Evolutionary conservation across 2,113 vertebrate genomes (phyloP), one percentile per base, ranked within the genome.

Genomic region (Clarias macrocephalus): DNA sequence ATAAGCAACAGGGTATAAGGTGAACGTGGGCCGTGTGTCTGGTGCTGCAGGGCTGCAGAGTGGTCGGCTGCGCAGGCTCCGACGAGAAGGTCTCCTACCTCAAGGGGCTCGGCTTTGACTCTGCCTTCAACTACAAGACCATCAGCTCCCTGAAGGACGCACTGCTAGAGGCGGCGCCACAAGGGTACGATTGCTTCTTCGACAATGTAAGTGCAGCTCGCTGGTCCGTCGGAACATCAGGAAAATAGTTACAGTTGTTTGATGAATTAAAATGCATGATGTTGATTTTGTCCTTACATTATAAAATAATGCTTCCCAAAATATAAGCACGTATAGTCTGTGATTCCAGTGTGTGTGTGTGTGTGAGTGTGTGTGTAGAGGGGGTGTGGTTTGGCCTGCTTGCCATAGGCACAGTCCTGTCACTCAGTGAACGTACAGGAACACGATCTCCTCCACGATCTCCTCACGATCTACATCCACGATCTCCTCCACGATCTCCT

Each of bases 161-260:
- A 2, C 88, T 97, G 88, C 90, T 0, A 68, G 91, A 95, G 80
- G 95, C 95, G 23, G 94, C 95, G 81, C 94, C 95, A 9, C 91
- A 94, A n/a, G 96, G 96, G 79, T 97, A 96, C 0, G 93, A 97
- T 89, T 96, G 96, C 91, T 96, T 94, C 89, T 97, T 97, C 91
- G 96, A 96, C 86, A 96, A 96, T 25, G 96, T 96, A 91, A 93
- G 95, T 93, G 88, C 12, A 30, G 15, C 33, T 42, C 33, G 30
- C 68, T 72, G 18, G 37, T 37, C 16, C 68, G 18, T 42, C 72
- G 5, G 37, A 73, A 73, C 37, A 75, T 75, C 33, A 48, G 23
- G 33, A 48, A 73, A 42, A 9, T 42, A 11, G 48, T 42, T 12
- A 42, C 30, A 73, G 37, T 3, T 1, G 19, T 68, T 6, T 15